A percentile compares a stretch with the other conserved stretches of the same genome.
These are phyloP conservation scores for Amphiprion clarkii DNA, from an alignment of 2,797 vertebrate species.

Conservation along the genomic window DNA sequence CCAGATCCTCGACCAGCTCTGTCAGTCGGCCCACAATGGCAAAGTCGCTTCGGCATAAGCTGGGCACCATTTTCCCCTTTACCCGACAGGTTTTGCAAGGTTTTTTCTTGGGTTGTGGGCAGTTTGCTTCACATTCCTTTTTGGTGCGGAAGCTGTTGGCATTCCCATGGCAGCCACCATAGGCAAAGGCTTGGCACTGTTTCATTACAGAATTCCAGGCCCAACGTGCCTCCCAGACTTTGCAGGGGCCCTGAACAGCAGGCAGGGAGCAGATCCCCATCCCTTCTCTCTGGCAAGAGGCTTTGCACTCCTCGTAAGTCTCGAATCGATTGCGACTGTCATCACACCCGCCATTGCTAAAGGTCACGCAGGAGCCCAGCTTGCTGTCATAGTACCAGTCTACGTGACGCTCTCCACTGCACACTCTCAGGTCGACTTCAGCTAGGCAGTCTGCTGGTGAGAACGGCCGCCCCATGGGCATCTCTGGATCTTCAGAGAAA, in stretches of 20 bases:
- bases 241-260: slow-evolving; percentile 94
- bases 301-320: slow-evolving; percentile 93
- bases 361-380: slow-evolving; percentile 89
- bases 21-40: slow-evolving; percentile 94
- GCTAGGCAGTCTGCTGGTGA: slow-evolving; percentile 89
- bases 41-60: slow-evolving; percentile 95
- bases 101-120: slow-evolving; percentile 87
- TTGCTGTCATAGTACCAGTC: slow-evolving; percentile 92
- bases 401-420: slow-evolving; percentile 84
- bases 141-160: slow-evolving; percentile 92
- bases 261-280: slow-evolving; percentile 89
- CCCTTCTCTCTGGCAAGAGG: slow-evolving; percentile 87
- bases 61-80: slow-evolving; percentile 91
- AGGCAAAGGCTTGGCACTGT: slow-evolving; percentile 92
- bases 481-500: slow-evolving; percentile 80
- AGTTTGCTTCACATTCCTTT: slow-evolving; percentile 91
- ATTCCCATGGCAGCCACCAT: slow-evolving; percentile 94
- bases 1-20: slow-evolving; percentile 94
- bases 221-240: slow-evolving; percentile 93
- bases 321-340: slow-evolving; percentile 90
- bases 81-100: slow-evolving; percentile 90
- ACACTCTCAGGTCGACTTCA: slow-evolving; percentile 84
- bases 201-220: slow-evolving; percentile 91
- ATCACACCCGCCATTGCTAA: slow-evolving; percentile 89
- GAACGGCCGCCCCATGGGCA: slow-evolving; percentile 79